Base-by-base conservation (phyloP, 2,113 vertebrate genomes). In the Rhombomys opimus region DNA sequence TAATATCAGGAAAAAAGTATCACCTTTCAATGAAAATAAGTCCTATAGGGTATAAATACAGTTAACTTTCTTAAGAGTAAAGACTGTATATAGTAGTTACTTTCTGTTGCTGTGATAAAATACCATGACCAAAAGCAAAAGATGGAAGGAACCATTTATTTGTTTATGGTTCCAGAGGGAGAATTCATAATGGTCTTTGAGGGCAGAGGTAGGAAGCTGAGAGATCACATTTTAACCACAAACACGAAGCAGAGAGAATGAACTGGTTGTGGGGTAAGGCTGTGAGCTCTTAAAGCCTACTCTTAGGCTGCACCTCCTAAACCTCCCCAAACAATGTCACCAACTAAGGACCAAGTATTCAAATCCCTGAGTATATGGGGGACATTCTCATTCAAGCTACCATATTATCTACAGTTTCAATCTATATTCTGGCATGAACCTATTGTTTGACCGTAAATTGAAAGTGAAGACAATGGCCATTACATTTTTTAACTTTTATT, bases 361-460 rank as follows among this genome's bases (percentile, higher is more conserved):
- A 84, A 27, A 41, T 63, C 46, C 23, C n/a, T 63, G 52, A 84
- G 81, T 41, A 17, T 25, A 41, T 63, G n/a, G n/a, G 13, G n/a
- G n/a, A 63, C 7, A 10, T 46, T 63, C 59, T 84, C 57, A 10
- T 82, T 25, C n/a, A 41, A 84, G 25, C n/a, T 8, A 75, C 20
- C 38, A 84, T n/a, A 32, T 50, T 50, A 68, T 25, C 30, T 41
- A 77, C 0, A 68, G 54, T 4, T 72, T 3, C 5, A 82, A 57
- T 35, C 25, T 25, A 94, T 8, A 76, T 73, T 80, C 13, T 70
- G 54, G 87, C 32, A 84, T 68, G 22, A 95, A 59, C 68, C 89
- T 81, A 95, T 1, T n/a, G 25, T 90, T 63, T 68, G 65, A 54
- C 41, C 88, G 95, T 85, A 75, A 89, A 89, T 73, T 72, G 57